These are phyloP conservation scores for Diarsia mendica DNA, from an alignment of 2,888 invertebrate genomes.

Conservation along the genomic window DNA sequence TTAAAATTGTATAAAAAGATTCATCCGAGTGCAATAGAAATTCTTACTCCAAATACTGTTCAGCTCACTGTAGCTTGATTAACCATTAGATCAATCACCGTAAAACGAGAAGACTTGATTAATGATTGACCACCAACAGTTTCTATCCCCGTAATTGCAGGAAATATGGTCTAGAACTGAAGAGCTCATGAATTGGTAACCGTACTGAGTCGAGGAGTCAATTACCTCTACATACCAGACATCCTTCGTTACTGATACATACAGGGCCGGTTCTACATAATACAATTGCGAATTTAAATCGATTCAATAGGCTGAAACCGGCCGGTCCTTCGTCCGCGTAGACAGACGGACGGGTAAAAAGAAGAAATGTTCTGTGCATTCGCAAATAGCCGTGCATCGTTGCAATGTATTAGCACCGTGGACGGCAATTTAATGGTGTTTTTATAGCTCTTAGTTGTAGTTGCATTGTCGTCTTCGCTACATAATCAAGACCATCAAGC, in stretches of 20 bases:
- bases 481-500: constrained; percentile 26
- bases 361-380: constrained; percentile 42
- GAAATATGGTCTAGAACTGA: constrained; percentile 38
- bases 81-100: constrained; percentile 18
- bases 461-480: constrained; percentile 26
- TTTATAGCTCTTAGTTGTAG: constrained; percentile 39
- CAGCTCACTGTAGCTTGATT: constrained; percentile 32
- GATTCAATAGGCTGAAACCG: constrained; percentile 52
- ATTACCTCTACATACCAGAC: constrained; percentile 41
- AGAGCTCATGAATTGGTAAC: constrained; percentile 29
- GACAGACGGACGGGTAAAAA: constrained; percentile 42
- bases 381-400: constrained; percentile 52
- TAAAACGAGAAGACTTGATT: constrained; percentile 24
- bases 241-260: constrained; percentile 38
- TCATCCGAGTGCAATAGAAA: constrained; percentile 15
- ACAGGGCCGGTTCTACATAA: constrained; percentile 35
- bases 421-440: constrained; percentile 31
- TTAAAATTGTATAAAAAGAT: constrained; percentile 22
- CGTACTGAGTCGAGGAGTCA: constrained; percentile 31
- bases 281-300: constrained; percentile 59
- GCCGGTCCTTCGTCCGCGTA: constrained; percentile 14
- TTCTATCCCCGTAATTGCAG: constrained; percentile 36
- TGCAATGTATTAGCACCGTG: constrained; percentile 43
- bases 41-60: constrained; percentile 28
- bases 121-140: constrained; percentile 34